Base-by-base conservation (phyloP, 2,888 invertebrate genomes). In the Eustalomyia histrio region DNA sequence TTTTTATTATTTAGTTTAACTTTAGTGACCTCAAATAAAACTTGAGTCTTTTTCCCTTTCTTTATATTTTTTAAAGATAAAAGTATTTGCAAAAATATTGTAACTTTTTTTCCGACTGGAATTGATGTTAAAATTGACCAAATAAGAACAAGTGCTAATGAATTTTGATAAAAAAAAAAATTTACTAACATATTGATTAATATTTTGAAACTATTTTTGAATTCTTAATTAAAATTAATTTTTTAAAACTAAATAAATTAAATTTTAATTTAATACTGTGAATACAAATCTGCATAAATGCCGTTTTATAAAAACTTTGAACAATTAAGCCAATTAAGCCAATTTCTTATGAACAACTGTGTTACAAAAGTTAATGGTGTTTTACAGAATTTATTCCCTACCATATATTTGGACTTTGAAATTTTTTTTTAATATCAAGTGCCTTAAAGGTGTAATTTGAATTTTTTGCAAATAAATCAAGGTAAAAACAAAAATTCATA, bases 1-100 rank as follows among this genome's bases (percentile, higher is more conserved):
- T 50, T 10, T 7, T 29, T 29, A 29, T 29, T 29, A 8, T 64
- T 71, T 64, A 76, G 68, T 76, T 80, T 60, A 73, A 64, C 10
- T 60, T 73, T 55, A 72, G 72, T 64, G 76, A 73, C 68, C 53
- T 75, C 10, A 68, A 63, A n/a, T 35, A 60, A 63, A 73, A 69
- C 68, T 76, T 60, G 33, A 55, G 43, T 68, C 65, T 63, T 55
- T 68, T 69, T 60, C 18, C 17, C 21, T 33, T 16, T 53, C 10
- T 67, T 47, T 57, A 29, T 47, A 14, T 16, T 47, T 47, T n/a
- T 63, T 47, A 50, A 68, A 52, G 60, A 67, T 60, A 60, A 53
- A 53, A 60, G 50, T 35, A 52, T 58, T 58, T 35, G 17, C 10
- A 6, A 29, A 7, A 29, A 29, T 65, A 17, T 21, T 10, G 39